Conservation (phyloP, 2,888 invertebrate genomes). For the Mythimna albipuncta region DNA sequence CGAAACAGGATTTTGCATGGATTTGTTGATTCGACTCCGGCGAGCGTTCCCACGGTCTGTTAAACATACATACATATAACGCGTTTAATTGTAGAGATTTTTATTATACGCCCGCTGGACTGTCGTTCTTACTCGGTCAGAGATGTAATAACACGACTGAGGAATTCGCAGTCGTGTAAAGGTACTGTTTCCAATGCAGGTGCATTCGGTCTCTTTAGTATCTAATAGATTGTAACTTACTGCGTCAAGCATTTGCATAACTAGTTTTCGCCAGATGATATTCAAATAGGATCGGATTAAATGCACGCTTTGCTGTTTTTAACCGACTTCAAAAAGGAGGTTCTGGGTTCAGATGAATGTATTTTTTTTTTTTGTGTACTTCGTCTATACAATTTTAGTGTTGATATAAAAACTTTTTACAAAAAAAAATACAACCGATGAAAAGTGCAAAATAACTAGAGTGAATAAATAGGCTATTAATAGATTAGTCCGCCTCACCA, state of each 20-base stretch:
- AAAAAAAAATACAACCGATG: too few species aligned
- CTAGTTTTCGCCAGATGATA: constrained; percentile 41
- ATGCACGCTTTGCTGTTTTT: constrained; percentile 13
- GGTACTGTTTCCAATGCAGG: constrained; percentile 13
- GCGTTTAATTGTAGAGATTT: constrained; percentile 69
- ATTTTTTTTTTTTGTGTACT: too few species aligned
- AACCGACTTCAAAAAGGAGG: too few species aligned
- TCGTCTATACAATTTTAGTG: too few species aligned
- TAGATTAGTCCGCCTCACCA: too few species aligned
- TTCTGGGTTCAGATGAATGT: too few species aligned
- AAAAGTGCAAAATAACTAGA: too few species aligned
- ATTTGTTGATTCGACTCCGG: constrained; percentile 66
- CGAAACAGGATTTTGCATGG: constrained; percentile 72
- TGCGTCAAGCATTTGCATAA: constrained; percentile 44
- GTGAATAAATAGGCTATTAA: too few species aligned
- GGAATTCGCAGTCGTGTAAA: constrained; percentile 13
- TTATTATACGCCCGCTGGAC: constrained; percentile 58
- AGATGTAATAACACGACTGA: neutral
- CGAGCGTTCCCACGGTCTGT: constrained; percentile 69
- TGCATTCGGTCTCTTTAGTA: constrained; percentile 22
- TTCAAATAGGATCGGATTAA: constrained; percentile 29
- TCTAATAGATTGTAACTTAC: constrained; percentile 51
- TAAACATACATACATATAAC: constrained; percentile 57
- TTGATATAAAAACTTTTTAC: too few species aligned
- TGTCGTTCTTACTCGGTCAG: constrained; percentile 45